Evolutionary conservation across 2,888 invertebrate genomes (phyloP).

Genomic region (Melolontha melolontha): DNA sequence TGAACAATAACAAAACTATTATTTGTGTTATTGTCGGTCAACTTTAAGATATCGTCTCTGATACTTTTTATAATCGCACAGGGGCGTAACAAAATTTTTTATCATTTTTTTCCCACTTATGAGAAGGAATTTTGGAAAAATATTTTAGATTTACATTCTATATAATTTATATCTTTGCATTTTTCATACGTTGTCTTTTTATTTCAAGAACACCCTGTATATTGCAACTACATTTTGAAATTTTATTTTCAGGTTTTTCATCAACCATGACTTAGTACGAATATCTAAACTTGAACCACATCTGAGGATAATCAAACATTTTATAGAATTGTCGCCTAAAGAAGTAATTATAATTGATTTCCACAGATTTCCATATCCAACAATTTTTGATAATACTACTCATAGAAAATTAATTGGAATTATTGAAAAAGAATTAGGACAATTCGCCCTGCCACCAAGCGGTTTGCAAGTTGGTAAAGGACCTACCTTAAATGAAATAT

Average conservation of each 20-base stretch:
- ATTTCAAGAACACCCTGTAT: no score
- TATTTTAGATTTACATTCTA: no score
- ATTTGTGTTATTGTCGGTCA: no score
- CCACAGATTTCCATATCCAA: constrained; percentile 78
- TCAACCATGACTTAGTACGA: constrained; percentile 79
- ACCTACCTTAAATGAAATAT: constrained; percentile 71
- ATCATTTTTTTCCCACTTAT: no score
- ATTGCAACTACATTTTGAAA: no score
- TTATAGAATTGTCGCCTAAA: constrained; percentile 74
- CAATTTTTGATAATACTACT: constrained; percentile 55
- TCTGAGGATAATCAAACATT: constrained; percentile 76
- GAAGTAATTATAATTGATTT: constrained; percentile 86
- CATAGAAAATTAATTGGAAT: constrained; percentile 69
- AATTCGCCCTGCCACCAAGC: constrained; percentile 66
- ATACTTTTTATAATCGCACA: no score
- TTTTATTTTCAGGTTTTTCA: constrained; percentile 72
- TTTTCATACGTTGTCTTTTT: no score
- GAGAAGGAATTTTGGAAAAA: no score
- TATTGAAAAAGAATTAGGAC: constrained; percentile 68
- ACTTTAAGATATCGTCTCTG: no score
- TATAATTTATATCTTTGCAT: no score
- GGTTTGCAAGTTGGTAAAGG: constrained; percentile 65
- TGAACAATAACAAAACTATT: no score
- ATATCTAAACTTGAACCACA: constrained; percentile 76
- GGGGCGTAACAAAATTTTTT: no score